Conservation (phyloP, 2,797 vertebrate genomes). For the Ctenochaetus hawaiiensis region DNA sequence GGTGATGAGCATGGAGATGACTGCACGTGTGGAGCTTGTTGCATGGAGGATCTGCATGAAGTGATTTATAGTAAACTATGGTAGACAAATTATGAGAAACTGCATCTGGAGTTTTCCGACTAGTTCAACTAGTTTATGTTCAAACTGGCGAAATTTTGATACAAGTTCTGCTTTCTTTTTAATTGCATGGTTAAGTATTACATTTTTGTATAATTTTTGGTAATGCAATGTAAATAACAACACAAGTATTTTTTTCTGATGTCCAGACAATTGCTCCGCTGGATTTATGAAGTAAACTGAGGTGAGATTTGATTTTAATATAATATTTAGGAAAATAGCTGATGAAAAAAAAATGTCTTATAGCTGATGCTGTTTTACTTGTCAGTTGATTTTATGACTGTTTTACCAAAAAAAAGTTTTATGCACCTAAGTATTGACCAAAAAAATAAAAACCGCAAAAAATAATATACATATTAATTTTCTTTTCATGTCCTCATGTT, state of each 20-base stretch:
- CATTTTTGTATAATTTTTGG: not conserved
- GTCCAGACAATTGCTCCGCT: not conserved
- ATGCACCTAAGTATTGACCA: not conserved
- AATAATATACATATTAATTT: not conserved
- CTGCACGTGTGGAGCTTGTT: slow-evolving; percentile 7
- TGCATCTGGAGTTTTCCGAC: not conserved
- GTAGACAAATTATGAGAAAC: not conserved
- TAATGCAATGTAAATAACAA: not conserved
- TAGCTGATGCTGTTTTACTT: not conserved
- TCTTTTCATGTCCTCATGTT: not conserved
- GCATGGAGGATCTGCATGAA: not conserved
- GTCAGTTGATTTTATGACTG: not conserved
- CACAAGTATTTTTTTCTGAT: not conserved
- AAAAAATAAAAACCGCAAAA: not conserved
- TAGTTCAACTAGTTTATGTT: not conserved
- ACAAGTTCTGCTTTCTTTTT: not conserved
- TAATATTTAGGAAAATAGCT: not conserved
- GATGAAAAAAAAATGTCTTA: no score
- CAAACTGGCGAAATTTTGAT: not conserved
- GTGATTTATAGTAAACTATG: not conserved
- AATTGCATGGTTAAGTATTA: not conserved
- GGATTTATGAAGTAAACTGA: slow-evolving; percentile 4
- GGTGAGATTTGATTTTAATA: slow-evolving; percentile 6
- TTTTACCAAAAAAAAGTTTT: not conserved
- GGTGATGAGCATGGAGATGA: slow-evolving; percentile 32